Evolutionary conservation across 2,888 invertebrate genomes (phyloP).

Genomic region (Listrodromus nycthemerus): DNA sequence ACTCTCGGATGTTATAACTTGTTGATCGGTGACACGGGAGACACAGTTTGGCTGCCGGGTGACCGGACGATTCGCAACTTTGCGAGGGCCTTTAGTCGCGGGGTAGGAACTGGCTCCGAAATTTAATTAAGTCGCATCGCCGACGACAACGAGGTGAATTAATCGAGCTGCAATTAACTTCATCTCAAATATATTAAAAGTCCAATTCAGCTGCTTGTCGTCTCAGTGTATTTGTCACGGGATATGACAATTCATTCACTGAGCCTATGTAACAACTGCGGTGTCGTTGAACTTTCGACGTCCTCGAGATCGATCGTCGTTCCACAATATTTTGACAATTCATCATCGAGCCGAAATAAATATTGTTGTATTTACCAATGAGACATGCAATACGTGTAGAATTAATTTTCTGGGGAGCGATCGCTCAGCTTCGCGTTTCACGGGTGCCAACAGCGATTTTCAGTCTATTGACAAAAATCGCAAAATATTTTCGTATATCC

Average conservation of each 20-base stretch:
- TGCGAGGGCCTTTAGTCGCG: conserved; percentile 21
- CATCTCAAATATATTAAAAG: conserved; percentile 27
- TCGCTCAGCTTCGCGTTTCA: conserved; percentile 66
- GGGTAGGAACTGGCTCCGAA: neutral
- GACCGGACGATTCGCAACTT: conserved; percentile 51
- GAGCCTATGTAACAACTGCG: neutral
- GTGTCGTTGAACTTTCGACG: conserved; percentile 15
- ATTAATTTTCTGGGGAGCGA: conserved; percentile 69
- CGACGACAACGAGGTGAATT: conserved; percentile 25
- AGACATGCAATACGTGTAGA: conserved; percentile 44
- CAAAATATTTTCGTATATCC: conserved; percentile 70
- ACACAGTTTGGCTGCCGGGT: conserved; percentile 28
- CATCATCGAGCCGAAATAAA: conserved; percentile 29
- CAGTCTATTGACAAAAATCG: conserved; percentile 43
- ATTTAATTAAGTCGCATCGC: conserved; percentile 54
- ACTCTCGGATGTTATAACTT: conserved; percentile 74
- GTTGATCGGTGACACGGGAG: conserved; percentile 75
- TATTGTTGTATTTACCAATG: conserved; percentile 27
- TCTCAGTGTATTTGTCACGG: neutral
- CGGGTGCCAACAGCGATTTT: conserved; percentile 54
- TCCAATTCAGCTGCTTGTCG: conserved; percentile 2
- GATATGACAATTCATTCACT: conserved; percentile 27
- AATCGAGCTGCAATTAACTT: conserved; percentile 37
- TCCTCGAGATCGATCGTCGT: conserved; percentile 67
- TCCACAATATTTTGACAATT: conserved; percentile 74